Conservation (phyloP, 2,888 invertebrate genomes). For the Coronaproctus castanopsis region DNA sequence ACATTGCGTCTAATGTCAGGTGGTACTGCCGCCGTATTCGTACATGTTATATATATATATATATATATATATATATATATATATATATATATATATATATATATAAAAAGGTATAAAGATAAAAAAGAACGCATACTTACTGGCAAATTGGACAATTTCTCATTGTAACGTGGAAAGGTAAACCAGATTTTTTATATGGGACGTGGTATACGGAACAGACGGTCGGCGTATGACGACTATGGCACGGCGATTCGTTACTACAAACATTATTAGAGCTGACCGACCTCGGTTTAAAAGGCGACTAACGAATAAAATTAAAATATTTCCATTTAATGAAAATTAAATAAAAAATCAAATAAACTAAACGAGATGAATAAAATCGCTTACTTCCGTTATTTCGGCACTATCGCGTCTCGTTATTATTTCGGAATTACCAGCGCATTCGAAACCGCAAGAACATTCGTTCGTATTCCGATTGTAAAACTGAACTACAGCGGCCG, state of each 20-base stretch:
- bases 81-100: no score
- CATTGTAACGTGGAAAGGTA: conserved; percentile 52
- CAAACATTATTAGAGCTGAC: neutral
- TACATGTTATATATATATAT: no score
- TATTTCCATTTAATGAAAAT: neutral
- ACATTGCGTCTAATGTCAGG: no score
- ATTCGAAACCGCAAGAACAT: neutral
- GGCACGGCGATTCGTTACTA: neutral
- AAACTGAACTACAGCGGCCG: conserved; percentile 42
- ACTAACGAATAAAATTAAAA: neutral
- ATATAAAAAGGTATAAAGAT: no score
- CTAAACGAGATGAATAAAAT: no score
- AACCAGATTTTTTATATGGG: conserved; percentile 52
- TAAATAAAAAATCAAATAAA: no score
- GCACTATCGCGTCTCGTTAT: no score
- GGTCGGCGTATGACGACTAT: neutral
- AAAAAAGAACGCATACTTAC: no score
- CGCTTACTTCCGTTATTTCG: neutral
- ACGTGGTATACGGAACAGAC: conserved; percentile 49
- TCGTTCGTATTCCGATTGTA: conserved; percentile 1
- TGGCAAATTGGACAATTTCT: conserved; percentile 50
- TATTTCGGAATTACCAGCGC: neutral
- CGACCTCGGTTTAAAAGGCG: neutral
- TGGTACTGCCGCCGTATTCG: no score
- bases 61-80: no score